Percentiles rank a stretch among this genome's conserved stretches.
Evolutionary conservation across 1,140 invertebrate genomes (phyloP).

Genomic region (Phortica variegata): DNA sequence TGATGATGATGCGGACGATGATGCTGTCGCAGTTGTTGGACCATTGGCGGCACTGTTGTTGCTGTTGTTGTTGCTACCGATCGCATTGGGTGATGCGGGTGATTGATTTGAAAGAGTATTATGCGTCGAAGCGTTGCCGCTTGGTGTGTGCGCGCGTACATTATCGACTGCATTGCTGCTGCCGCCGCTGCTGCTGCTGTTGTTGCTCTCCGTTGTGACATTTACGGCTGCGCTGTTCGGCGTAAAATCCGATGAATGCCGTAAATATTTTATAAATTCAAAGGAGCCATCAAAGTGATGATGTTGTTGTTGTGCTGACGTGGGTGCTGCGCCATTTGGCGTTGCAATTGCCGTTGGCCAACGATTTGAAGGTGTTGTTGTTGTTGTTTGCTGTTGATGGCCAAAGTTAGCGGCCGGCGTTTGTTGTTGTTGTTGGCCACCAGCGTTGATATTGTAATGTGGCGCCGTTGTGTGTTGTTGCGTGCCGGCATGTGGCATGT

Average conservation of each 20-base stretch:
- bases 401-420: conserved; percentile 1
- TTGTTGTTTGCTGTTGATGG: neutral
- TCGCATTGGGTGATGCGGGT: conserved; percentile 17
- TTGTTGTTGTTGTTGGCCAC: conserved; percentile 13
- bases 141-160: neutral
- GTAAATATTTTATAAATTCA: conserved; percentile 54
- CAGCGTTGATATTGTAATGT: neutral
- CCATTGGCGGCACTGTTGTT: conserved; percentile 17
- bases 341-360: conserved; percentile 43
- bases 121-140: conserved; percentile 17
- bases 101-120: conserved; percentile 15
- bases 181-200: neutral
- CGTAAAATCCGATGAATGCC: conserved; percentile 47
- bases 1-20: conserved; percentile 7
- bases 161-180: conserved; percentile 1
- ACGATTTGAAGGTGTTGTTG: conserved; percentile 30
- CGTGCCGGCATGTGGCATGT: conserved; percentile 5
- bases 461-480: conserved; percentile 1
- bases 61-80: neutral
- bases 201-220: neutral
- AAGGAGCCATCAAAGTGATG: conserved; percentile 55
- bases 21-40: conserved; percentile 10
- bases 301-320: too few species aligned
- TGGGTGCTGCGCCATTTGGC: conserved; percentile 35
- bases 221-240: conserved; percentile 10